Conservation (phyloP, 30 jellyfish, hydroid and myxozoan genomes). For the Aurelia sp. region DNA sequence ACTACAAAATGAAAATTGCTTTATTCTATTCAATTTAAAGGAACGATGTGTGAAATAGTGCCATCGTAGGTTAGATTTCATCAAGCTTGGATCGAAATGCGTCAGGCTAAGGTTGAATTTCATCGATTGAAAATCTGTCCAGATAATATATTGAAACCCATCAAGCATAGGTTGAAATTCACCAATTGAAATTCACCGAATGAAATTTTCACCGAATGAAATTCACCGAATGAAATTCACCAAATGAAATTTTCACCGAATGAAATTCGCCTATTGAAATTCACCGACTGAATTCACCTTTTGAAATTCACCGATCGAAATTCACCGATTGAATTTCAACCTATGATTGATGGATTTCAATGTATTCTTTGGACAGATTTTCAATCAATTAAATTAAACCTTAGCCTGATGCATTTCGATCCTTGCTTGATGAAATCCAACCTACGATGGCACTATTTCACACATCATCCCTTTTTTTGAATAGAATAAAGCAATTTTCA, state of each 20-base stretch:
- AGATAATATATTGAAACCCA: no score
- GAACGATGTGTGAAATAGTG: not conserved
- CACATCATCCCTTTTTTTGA: not conserved
- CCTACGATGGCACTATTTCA: not conserved
- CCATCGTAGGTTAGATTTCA: not conserved
- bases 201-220: no score
- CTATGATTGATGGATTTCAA: no score
- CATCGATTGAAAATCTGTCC: conserved; percentile 10
- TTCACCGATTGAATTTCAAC: no score
- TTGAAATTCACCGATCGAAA: no score
- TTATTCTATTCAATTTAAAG: not conserved
- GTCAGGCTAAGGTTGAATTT: not conserved
- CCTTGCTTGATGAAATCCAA: not conserved
- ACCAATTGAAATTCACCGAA: no score
- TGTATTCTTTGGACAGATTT: not conserved
- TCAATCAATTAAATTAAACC: not conserved
- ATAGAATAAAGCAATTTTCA: not conserved
- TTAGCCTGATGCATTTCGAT: not conserved
- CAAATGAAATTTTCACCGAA: no score
- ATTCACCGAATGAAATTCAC: no score
- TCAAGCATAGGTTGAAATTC: no score
- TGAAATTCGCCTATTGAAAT: no score
- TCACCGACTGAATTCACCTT: no score
- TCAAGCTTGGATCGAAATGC: not conserved
- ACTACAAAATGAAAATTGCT: not conserved